phyloP scores from a whole-genome alignment of 2,113 vertebrate genomes.

The Dunckerocampus dactyliophorus region DNA sequence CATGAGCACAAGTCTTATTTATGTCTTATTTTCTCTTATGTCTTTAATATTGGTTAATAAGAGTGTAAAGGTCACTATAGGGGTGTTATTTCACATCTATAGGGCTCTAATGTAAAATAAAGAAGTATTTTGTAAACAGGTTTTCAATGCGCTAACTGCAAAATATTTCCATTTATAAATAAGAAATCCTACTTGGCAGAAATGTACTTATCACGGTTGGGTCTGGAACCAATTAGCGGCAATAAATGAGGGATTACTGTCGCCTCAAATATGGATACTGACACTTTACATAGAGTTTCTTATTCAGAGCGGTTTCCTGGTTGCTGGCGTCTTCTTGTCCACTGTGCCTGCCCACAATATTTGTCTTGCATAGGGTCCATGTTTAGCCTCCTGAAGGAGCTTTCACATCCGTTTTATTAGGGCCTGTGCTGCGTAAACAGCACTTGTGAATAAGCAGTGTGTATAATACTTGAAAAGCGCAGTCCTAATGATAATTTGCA shows the following conservation, averaged over 20 bases:
- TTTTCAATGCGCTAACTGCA: too few relatives aligned
- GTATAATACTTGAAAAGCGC: slow-evolving; percentile 10
- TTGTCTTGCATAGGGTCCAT: slow-evolving; percentile 36
- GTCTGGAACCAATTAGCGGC: too few relatives aligned
- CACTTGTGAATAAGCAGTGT: slow-evolving; percentile 5
- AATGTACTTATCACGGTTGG: too few relatives aligned
- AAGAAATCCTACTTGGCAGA: too few relatives aligned
- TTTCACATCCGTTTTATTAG: slow-evolving; percentile 32
- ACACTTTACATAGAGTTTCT: neutral
- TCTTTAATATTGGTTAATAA: too few relatives aligned
- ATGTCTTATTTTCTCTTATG: too few relatives aligned
- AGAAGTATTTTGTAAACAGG: too few relatives aligned
- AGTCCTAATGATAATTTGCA: slow-evolving; percentile 16
- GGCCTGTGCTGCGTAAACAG: slow-evolving; percentile 7
- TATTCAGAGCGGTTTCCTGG: neutral
- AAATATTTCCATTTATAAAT: too few relatives aligned
- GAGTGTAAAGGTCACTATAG: too few relatives aligned
- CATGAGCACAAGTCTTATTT: too few relatives aligned
- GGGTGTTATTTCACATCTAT: too few relatives aligned
- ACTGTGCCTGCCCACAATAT: slow-evolving; percentile 51
- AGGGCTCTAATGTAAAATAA: too few relatives aligned
- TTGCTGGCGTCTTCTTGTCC: slow-evolving; percentile 36
- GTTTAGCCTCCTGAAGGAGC: slow-evolving; percentile 37
- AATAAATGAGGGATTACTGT: neutral
- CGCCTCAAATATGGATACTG: neutral